Percentiles rank a stretch among this genome's conserved stretches.
Conservation (phyloP, 2,113 vertebrate species). For the Nothoprocta pentlandii region DNA sequence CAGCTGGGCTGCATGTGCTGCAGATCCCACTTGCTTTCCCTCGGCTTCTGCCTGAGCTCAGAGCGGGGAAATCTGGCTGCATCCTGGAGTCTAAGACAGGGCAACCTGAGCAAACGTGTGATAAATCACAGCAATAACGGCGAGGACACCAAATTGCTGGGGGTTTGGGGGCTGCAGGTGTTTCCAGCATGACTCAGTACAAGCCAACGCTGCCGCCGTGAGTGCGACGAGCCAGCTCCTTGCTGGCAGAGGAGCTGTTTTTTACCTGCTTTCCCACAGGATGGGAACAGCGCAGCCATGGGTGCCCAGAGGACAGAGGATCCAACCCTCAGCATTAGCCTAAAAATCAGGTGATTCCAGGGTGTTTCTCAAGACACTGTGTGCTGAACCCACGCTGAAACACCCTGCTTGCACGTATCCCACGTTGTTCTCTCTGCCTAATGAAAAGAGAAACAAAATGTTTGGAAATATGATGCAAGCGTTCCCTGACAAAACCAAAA, state of each 20-base stretch:
- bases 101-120: too few relatives aligned
- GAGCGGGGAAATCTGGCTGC: fast-evolving
- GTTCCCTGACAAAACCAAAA: background rate
- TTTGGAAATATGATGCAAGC: background rate
- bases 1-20: background rate
- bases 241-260: too few relatives aligned
- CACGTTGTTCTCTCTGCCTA: background rate
- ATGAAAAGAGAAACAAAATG: background rate
- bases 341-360: background rate
- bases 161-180: too few relatives aligned
- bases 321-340: background rate
- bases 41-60: background rate
- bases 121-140: background rate
- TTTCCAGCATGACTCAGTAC: too few relatives aligned
- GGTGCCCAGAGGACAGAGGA: too few relatives aligned
- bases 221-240: too few relatives aligned
- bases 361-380: background rate
- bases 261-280: too few relatives aligned
- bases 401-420: fast-evolving
- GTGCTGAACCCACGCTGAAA: fast-evolving
- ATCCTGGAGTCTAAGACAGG: too few relatives aligned
- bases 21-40: background rate
- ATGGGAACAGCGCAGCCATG: too few relatives aligned
- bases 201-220: too few relatives aligned
- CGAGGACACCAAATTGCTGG: background rate